Conservation (phyloP, 2,888 invertebrate species). For the Latrodectus elegans region DNA sequence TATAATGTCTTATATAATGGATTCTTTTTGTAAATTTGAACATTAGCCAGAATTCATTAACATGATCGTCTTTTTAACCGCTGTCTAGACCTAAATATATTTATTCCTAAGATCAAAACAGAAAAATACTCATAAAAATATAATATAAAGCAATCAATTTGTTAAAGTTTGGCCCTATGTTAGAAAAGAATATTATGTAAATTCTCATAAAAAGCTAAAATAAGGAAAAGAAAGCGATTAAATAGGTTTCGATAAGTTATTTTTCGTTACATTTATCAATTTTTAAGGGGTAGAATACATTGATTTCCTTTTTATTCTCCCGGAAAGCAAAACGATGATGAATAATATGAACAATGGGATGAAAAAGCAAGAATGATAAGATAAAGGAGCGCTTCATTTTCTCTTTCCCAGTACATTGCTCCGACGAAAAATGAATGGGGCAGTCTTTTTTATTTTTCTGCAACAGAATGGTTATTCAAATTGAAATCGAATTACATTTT, state of each 20-base stretch:
- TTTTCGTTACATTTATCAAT: constrained; percentile 3
- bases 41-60: too few relatives aligned
- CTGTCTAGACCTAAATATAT: too few relatives aligned
- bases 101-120: too few relatives aligned
- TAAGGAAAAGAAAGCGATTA: not conserved
- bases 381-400: not conserved
- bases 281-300: not conserved
- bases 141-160: too few relatives aligned
- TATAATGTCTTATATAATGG: too few relatives aligned
- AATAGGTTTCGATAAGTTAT: not conserved
- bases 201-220: not conserved
- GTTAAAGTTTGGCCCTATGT: too few relatives aligned
- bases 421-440: not conserved
- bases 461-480: constrained; percentile 22
- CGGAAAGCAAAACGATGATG: not conserved
- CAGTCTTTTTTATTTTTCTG: not conserved
- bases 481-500: constrained; percentile 41
- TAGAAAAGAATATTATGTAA: too few relatives aligned
- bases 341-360: not conserved
- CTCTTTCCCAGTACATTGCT: not conserved
- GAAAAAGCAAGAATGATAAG: not conserved
- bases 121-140: too few relatives aligned
- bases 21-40: too few relatives aligned
- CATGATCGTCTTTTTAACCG: too few relatives aligned
- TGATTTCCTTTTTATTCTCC: not conserved